Base-by-base conservation (phyloP, 2,888 invertebrate genomes). In the Ethmia dodecea region DNA sequence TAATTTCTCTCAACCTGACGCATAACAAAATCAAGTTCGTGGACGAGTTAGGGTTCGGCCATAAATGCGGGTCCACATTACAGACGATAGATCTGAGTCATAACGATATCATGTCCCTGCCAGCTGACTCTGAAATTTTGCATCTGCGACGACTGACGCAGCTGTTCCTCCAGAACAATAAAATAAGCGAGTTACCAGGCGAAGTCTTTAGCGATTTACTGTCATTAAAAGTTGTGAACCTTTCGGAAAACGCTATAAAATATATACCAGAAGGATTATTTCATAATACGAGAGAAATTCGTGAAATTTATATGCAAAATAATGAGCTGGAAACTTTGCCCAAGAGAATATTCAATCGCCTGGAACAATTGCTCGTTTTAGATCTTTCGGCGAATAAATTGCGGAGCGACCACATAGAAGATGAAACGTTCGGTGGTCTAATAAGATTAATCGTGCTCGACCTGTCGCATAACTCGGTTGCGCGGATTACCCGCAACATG, bases 311-410 rank as follows among this genome's bases (percentile, higher is more conserved):
- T 77, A 86, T 95, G 62, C 93, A 94, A 65, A 92, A 94, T 84
- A 97, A 97, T 79, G 93, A 93, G 55, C 86, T 97, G 57, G 93
- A 92, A 70, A 93, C 92, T 61, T 84, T 97, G 55, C 94, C 95
- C 40, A 92, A 92, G 60, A 93, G 93, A 42, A 88, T 96, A 52
- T 93, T 97, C 80, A 93, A 94, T 63, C 91, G 93, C 33, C 84
- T 96, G 59, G 94, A 95, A 71, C 94, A 95, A 78, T 89, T 97
- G 62, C 86, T 95, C 54, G 93, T 95, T 52, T 88, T 96, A 60
- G 95, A 96, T 86, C 88, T 96, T 64, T 94, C 94, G 46, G 91
- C 90, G 61, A 96, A 96, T 86, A 94, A 93, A 79, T 88, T 97
- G 71, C 93, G 92, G 55, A 94, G 94, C 74, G 93, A 93, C 70